These are phyloP conservation scores for Tamandua tetradactyla DNA, from an alignment of 2,797 vertebrate genomes.

Conservation along the genomic window DNA sequence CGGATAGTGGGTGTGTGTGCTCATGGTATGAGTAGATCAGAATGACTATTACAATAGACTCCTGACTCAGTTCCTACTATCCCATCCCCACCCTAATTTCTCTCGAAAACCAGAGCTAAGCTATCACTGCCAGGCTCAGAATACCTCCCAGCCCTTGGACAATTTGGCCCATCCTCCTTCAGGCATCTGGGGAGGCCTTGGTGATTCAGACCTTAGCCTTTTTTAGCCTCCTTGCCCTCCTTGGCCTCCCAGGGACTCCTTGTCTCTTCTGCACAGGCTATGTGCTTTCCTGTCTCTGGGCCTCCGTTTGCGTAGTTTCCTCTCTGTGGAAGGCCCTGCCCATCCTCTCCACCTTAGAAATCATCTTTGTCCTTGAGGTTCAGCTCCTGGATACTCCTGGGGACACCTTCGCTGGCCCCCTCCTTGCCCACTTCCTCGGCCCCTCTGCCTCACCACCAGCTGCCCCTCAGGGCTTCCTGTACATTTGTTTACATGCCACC, in stretches of 20 bases:
- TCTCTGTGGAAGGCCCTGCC: constrained; percentile 43
- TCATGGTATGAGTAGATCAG: rapidly evolving
- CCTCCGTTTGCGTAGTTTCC: not conserved
- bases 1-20: rapidly evolving
- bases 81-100: not conserved
- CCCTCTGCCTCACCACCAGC: too few species aligned
- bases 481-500: rapidly evolving
- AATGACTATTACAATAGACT: not conserved
- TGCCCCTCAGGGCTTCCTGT: not conserved
- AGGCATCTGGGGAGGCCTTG: not conserved
- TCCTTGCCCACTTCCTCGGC: too few species aligned
- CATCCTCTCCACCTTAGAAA: constrained; percentile 34
- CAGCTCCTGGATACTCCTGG: rapidly evolving
- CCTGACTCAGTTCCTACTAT: not conserved
- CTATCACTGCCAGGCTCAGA: not conserved
- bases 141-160: not conserved
- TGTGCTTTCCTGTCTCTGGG: not conserved
- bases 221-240: not conserved
- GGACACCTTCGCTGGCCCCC: rapidly evolving
- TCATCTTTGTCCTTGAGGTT: not conserved
- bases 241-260: not conserved
- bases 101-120: not conserved
- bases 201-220: not conserved
- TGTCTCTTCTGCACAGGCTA: not conserved
- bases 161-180: not conserved